Percentiles rank a stretch among this genome's conserved stretches.
These are phyloP conservation scores for Eristalis pertinax DNA, from an alignment of 2,888 invertebrate genomes.

Conservation along the genomic window DNA sequence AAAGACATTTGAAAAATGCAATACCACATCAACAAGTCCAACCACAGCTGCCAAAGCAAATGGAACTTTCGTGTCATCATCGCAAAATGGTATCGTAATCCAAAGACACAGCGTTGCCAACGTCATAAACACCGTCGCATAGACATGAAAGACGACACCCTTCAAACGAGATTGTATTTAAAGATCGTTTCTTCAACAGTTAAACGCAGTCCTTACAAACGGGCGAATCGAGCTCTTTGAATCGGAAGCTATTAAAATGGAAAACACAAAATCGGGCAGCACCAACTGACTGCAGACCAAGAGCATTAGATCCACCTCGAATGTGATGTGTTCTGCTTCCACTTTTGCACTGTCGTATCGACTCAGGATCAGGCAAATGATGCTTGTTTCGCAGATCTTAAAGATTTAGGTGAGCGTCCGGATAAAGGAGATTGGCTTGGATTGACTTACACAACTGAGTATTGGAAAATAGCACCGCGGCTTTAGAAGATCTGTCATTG, in stretches of 20 bases:
- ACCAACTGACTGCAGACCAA: not conserved
- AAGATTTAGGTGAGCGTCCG: not conserved
- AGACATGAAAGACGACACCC: conserved; percentile 8
- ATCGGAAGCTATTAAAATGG: not conserved
- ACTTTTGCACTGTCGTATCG: not conserved
- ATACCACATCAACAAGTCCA: not conserved
- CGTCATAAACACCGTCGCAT: not conserved
- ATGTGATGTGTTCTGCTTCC: not conserved
- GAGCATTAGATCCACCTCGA: not conserved
- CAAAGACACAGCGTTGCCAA: not conserved
- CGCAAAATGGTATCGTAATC: not conserved
- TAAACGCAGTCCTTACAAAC: conserved; percentile 8
- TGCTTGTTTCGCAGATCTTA: not conserved
- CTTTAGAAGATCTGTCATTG: not conserved
- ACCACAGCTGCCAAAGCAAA: not conserved
- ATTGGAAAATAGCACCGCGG: conserved; percentile 26
- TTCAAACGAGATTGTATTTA: conserved; percentile 2
- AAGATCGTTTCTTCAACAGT: not conserved
- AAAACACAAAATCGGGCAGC: conserved; percentile 14
- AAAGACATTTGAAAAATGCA: conserved; percentile 25
- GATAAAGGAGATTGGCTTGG: too few relatives aligned
- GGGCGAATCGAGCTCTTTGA: conserved; percentile 23
- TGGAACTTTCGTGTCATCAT: not conserved
- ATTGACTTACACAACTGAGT: not conserved
- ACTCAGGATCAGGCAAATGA: not conserved